Conservation (phyloP, 1,140 invertebrate genomes). For the Agrypnia vestita region DNA sequence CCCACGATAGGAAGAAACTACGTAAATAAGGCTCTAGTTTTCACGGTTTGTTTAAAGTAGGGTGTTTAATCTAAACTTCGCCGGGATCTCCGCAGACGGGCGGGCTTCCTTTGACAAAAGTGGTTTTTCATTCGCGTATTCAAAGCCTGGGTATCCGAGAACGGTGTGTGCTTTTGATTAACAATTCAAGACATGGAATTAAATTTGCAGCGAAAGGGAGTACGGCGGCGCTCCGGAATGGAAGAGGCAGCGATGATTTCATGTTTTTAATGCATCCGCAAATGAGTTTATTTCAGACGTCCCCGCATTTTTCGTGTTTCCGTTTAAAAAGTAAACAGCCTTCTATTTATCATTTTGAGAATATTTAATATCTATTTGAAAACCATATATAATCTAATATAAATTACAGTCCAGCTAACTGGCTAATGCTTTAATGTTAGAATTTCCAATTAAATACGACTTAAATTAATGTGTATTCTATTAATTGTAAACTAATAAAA, state of each 20-base stretch:
- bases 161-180: conserved; percentile 9
- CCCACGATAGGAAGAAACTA: neutral
- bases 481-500: too few relatives aligned
- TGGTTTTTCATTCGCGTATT: too few relatives aligned
- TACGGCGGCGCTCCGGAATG: neutral
- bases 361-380: too few relatives aligned
- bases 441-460: too few relatives aligned
- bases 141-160: conserved; percentile 3
- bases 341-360: too few relatives aligned
- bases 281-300: neutral
- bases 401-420: too few relatives aligned
- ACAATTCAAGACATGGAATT: conserved; percentile 12
- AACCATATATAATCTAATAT: too few relatives aligned
- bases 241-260: conserved; percentile 4
- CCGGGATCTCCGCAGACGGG: neutral
- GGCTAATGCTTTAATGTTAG: too few relatives aligned
- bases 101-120: neutral
- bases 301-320: neutral
- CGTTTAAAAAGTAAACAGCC: too few relatives aligned
- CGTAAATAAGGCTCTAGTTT: neutral
- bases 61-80: conserved; percentile 14
- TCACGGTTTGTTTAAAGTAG: neutral
- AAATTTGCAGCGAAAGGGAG: conserved; percentile 1
- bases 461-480: too few relatives aligned
- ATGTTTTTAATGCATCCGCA: conserved; percentile 20